Percentiles rank a stretch among this genome's conserved stretches.
Evolutionary conservation across 2,797 vertebrate species (phyloP).

Genomic region (Benthosema pterotum): DNA sequence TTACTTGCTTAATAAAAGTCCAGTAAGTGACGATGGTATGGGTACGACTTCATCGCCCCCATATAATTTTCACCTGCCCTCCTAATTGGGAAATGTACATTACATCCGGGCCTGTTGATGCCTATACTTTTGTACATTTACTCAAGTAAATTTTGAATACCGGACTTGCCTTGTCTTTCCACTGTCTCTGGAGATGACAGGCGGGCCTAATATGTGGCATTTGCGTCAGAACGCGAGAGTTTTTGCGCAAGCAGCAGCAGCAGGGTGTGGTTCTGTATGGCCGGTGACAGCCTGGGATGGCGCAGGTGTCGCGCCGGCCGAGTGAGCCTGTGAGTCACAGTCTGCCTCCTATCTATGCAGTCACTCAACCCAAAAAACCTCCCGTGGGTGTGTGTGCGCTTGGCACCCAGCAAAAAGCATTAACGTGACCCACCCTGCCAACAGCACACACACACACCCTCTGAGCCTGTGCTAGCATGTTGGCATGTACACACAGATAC

Average conservation of each 20-base stretch:
- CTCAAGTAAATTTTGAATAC: too few species aligned
- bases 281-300: constrained; percentile 35
- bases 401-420: constrained; percentile 45
- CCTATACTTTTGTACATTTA: too few species aligned
- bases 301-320: constrained; percentile 51
- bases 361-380: constrained; percentile 19
- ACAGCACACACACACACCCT: constrained; percentile 50
- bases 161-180: too few species aligned
- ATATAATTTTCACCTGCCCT: too few species aligned
- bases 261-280: constrained; percentile 50
- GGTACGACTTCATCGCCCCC: too few species aligned
- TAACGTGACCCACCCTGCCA: constrained; percentile 38
- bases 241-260: constrained; percentile 34
- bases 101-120: too few species aligned
- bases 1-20: too few species aligned
- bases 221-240: constrained; percentile 44
- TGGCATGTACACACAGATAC: constrained; percentile 23
- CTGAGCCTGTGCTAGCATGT: constrained; percentile 60
- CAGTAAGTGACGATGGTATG: too few species aligned
- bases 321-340: constrained; percentile 71
- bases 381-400: constrained; percentile 26
- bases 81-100: too few species aligned
- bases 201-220: constrained; percentile 12
- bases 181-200: constrained; percentile 19
- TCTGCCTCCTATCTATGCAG: constrained; percentile 41